These are phyloP conservation scores for Drosophila sturtevanti DNA, from an alignment of 1,140 invertebrate genomes.

Conservation along the genomic window DNA sequence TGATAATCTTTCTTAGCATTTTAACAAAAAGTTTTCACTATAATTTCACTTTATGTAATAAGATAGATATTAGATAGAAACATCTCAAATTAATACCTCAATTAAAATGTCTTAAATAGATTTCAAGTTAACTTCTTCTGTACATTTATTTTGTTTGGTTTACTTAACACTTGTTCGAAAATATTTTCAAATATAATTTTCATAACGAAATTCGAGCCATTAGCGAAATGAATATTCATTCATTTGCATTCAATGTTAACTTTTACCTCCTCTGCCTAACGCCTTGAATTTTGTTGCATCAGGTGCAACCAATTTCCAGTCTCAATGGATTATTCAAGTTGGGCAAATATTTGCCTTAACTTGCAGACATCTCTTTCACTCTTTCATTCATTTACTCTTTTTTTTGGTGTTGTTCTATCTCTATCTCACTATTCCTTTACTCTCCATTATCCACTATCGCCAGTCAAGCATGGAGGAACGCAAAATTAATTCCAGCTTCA, in stretches of 20 bases:
- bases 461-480: slow-evolving; percentile 51
- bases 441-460: slow-evolving; percentile 15
- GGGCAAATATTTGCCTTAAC: slow-evolving; percentile 48
- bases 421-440: background rate
- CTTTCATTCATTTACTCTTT: background rate
- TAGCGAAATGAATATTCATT: slow-evolving; percentile 2
- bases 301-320: slow-evolving; percentile 43
- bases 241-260: slow-evolving; percentile 14
- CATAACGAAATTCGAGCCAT: background rate
- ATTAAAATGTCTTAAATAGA: no score
- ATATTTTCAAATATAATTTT: background rate
- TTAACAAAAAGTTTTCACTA: no score
- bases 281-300: slow-evolving; percentile 9
- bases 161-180: background rate
- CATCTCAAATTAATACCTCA: no score
- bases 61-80: no score
- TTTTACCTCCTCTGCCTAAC: background rate
- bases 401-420: background rate
- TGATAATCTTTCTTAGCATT: no score
- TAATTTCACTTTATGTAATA: no score
- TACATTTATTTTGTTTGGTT: background rate
- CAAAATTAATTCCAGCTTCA: slow-evolving; percentile 58
- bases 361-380: slow-evolving; percentile 9
- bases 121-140: background rate
- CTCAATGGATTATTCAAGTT: slow-evolving; percentile 40